phyloP scores from a whole-genome alignment of 2,797 vertebrate species.

The Brachyrhaphis roseni region DNA sequence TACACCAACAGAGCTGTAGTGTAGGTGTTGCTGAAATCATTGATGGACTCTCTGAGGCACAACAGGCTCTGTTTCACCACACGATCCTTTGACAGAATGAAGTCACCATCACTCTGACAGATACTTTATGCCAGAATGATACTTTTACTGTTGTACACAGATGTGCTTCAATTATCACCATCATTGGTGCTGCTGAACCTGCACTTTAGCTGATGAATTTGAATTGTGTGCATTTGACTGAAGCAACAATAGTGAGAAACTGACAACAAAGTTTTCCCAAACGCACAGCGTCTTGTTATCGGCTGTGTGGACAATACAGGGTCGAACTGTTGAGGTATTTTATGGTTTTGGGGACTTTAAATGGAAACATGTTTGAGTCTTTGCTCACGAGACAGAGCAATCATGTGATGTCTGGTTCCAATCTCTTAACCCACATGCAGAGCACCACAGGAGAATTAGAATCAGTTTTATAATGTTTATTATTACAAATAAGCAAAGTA shows the following conservation, averaged over 20 bases:
- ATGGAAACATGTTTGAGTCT: background rate
- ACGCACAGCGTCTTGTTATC: no score
- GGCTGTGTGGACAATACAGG: background rate
- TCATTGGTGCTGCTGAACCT: no score
- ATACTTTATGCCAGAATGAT: background rate
- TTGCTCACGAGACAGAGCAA: background rate
- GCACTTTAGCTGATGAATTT: no score
- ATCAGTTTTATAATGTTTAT: no score
- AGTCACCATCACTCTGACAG: background rate
- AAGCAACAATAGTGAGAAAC: no score
- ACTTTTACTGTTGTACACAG: background rate
- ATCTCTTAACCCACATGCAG: no score
- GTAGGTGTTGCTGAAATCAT: constrained; percentile 71
- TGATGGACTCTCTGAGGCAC: constrained; percentile 68
- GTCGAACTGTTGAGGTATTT: background rate
- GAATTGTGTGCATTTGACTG: no score
- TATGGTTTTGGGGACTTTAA: background rate
- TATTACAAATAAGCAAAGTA: no score
- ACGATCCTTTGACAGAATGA: background rate
- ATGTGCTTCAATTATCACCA: no score
- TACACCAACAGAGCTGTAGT: constrained; percentile 85
- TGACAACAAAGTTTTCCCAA: no score
- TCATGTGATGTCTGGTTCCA: background rate
- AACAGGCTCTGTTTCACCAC: constrained; percentile 55
- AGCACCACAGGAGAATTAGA: no score